phyloP scores from a whole-genome alignment of 2,797 vertebrate species.

The Nasua narica region DNA sequence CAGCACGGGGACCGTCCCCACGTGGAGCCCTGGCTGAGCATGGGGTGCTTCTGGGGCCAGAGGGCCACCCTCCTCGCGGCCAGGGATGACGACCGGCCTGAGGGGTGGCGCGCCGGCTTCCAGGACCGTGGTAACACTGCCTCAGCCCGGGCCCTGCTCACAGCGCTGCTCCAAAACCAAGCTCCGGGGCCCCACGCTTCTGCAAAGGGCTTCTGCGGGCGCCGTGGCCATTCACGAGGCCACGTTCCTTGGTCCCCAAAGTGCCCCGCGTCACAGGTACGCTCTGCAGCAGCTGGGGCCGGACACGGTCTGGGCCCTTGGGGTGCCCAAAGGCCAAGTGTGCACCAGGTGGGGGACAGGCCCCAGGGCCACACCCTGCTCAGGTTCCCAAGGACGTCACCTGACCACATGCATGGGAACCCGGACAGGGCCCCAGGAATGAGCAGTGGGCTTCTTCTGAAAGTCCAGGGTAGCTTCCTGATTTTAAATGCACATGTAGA shows the following conservation, averaged over 20 bases:
- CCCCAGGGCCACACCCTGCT: not conserved
- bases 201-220: too few relatives aligned
- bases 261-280: accelerated
- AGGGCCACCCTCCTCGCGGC: not conserved
- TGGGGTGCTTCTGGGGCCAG: not conserved
- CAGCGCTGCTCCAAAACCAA: not conserved
- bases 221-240: too few relatives aligned
- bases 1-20: too few relatives aligned
- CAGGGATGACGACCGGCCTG: not conserved
- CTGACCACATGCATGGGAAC: not conserved
- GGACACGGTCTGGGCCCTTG: not conserved
- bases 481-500: too few relatives aligned
- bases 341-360: not conserved
- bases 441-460: not conserved
- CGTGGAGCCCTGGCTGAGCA: not conserved
- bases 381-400: not conserved
- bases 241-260: not conserved
- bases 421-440: not conserved
- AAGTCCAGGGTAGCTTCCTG: not conserved
- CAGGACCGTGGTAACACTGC: accelerated
- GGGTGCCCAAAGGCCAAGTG: not conserved
- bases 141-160: not conserved
- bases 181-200: not conserved
- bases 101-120: accelerated
- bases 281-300: not conserved